Percentiles rank a stretch among this genome's conserved stretches.
Conservation (phyloP, 2,888 invertebrate genomes). For the Ommatoiulus sabulosus region DNA sequence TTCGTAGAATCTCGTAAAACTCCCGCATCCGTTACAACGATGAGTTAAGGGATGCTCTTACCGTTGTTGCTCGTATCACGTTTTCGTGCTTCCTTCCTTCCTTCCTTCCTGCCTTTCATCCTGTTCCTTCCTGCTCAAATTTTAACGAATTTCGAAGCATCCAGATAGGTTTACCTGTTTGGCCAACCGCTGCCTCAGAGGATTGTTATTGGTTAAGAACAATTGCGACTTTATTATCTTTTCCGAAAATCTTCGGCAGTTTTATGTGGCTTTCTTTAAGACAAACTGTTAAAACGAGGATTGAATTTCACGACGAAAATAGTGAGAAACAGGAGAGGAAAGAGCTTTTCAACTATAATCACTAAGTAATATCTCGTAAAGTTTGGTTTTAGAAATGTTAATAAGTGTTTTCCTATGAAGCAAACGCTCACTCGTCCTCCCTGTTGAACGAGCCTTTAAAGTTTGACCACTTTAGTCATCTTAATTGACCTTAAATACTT, state of each 20-base stretch:
- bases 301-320: neutral
- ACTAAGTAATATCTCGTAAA: neutral
- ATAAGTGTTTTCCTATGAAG: too few species aligned
- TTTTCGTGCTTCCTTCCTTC: neutral
- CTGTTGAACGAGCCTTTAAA: too few species aligned
- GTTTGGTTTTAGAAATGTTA: too few species aligned
- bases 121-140: neutral
- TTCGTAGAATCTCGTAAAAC: neutral
- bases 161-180: neutral
- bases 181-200: neutral
- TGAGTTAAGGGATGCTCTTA: neutral
- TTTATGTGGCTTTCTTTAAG: neutral
- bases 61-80: neutral
- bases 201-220: neutral
- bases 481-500: too few species aligned
- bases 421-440: too few species aligned
- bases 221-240: neutral
- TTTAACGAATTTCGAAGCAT: slow-evolving; percentile 3
- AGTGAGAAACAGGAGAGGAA: neutral
- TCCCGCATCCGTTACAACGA: neutral
- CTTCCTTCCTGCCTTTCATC: neutral
- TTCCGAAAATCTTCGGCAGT: neutral
- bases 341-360: neutral
- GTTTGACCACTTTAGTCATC: too few species aligned
- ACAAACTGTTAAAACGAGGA: neutral